Percentiles rank a stretch among this genome's conserved stretches.
Conservation (phyloP, 2,888 invertebrate genomes). For the Schrankia costaestrigalis region DNA sequence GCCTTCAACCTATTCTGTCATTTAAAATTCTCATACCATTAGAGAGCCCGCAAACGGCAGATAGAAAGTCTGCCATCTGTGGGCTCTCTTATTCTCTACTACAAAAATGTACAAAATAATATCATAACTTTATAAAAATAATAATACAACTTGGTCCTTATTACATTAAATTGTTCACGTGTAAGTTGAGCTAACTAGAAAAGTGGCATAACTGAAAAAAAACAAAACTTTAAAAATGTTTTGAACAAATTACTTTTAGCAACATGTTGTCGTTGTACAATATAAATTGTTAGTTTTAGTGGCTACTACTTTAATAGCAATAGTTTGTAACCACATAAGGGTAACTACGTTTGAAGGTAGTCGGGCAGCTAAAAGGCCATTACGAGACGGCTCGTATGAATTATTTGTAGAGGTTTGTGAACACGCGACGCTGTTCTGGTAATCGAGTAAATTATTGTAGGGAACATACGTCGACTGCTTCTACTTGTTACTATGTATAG, state of each 20-base stretch:
- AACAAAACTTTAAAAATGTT: conserved; percentile 5
- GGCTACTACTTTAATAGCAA: conserved; percentile 56
- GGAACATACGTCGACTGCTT: conserved; percentile 37
- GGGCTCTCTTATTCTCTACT: too few species aligned
- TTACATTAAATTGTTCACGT: too few species aligned
- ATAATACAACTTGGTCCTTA: too few species aligned
- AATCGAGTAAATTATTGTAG: conserved; percentile 61
- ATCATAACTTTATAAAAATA: too few species aligned
- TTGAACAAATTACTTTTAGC: conserved; percentile 7
- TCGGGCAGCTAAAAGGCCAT: conserved; percentile 74
- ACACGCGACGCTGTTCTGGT: conserved; percentile 55
- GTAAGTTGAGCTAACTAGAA: neutral
- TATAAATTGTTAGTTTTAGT: conserved; percentile 56
- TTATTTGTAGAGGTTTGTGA: conserved; percentile 66
- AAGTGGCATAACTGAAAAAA: neutral
- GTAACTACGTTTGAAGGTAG: conserved; percentile 73
- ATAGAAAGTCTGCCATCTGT: too few species aligned
- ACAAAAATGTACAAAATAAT: too few species aligned
- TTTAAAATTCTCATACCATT: too few species aligned
- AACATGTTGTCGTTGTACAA: conserved; percentile 23
- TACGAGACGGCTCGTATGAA: conserved; percentile 71
- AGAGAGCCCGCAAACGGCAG: too few species aligned
- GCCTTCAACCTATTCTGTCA: too few species aligned
- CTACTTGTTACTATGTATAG: conserved; percentile 5
- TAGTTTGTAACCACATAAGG: conserved; percentile 57